Evolutionary conservation across 2,888 invertebrate genomes (phyloP).

Genomic region (Nomada fabriciana): DNA sequence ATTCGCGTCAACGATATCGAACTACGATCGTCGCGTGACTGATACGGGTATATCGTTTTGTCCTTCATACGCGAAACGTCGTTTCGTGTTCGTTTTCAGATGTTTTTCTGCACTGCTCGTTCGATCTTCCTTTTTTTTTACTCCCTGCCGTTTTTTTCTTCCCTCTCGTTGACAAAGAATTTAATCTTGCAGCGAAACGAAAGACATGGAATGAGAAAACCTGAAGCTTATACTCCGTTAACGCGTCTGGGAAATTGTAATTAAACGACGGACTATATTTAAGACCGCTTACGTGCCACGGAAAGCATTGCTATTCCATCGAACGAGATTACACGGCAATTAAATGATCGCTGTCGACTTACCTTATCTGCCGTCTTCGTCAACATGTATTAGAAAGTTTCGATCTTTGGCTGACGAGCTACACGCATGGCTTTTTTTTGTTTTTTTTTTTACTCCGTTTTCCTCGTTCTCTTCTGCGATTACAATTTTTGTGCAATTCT

Average conservation of each 20-base stretch:
- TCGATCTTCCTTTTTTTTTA: background rate
- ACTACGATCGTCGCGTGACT: conserved; percentile 55
- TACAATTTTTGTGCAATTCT: background rate
- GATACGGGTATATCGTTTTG: conserved; percentile 47
- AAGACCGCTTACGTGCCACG: conserved; percentile 14
- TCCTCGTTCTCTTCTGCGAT: background rate
- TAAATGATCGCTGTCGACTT: conserved; percentile 24
- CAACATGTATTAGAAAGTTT: conserved; percentile 6
- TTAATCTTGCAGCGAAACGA: conserved; percentile 11
- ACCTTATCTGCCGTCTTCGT: conserved; percentile 16
- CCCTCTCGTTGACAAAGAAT: background rate
- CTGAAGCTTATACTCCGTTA: background rate
- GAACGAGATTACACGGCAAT: conserved; percentile 21
- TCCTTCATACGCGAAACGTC: conserved; percentile 39
- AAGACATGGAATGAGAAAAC: background rate
- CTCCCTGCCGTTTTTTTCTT: background rate
- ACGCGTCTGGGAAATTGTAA: background rate
- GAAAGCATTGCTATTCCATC: background rate
- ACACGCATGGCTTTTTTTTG: background rate
- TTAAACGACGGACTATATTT: background rate
- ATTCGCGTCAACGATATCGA: conserved; percentile 49
- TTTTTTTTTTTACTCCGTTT: background rate
- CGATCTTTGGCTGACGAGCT: too few species aligned
- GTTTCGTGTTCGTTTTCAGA: conserved; percentile 6
- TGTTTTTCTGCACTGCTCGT: conserved; percentile 5